These are phyloP conservation scores for Stegostoma tigrinum DNA, from an alignment of 2,113 vertebrate species.

Conservation along the genomic window DNA sequence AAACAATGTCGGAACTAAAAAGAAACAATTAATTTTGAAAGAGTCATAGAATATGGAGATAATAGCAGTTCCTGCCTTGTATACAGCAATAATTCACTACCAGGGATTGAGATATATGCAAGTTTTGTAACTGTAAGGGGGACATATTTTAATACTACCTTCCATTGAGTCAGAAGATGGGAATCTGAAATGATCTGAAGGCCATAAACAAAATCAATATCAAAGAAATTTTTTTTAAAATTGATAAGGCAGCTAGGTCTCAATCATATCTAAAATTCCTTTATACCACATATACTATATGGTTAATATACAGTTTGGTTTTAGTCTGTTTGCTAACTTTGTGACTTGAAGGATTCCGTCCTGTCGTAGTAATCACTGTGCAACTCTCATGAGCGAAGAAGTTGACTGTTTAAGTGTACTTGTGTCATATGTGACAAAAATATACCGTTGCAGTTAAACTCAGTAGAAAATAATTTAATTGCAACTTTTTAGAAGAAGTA, in stretches of 20 bases:
- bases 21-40: neutral
- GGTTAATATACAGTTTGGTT: neutral
- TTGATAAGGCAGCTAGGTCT: neutral
- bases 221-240: neutral
- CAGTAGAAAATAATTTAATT: neutral
- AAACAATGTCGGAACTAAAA: neutral
- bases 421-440: neutral
- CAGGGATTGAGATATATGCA: neutral
- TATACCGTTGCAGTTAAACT: neutral
- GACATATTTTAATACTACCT: neutral
- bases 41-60: neutral
- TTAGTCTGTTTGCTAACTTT: neutral
- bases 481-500: neutral
- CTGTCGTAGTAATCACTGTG: neutral
- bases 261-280: neutral
- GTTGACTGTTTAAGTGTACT: neutral
- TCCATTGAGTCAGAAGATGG: neutral
- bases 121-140: neutral
- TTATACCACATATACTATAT: neutral
- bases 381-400: neutral
- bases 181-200: neutral
- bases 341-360: neutral
- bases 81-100: conserved; percentile 13
- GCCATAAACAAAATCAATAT: neutral
- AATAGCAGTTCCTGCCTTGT: neutral